These are phyloP conservation scores for Goniozus legneri DNA, from an alignment of 1,140 invertebrate species.

Conservation along the genomic window DNA sequence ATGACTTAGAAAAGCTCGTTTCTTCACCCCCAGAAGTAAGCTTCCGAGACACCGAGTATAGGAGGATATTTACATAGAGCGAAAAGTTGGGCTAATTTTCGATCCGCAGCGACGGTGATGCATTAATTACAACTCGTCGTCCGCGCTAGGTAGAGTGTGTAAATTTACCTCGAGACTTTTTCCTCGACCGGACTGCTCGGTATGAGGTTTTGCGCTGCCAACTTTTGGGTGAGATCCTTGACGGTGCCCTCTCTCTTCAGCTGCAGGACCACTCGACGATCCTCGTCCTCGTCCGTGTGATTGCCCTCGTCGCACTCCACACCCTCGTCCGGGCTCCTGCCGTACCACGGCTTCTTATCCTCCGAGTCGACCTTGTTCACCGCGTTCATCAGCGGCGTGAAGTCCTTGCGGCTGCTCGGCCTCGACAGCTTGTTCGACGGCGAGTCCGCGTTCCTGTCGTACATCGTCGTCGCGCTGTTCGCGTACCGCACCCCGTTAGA, in stretches of 20 bases:
- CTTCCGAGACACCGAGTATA: too few species aligned
- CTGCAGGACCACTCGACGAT: constrained; percentile 60
- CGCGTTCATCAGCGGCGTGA: constrained; percentile 58
- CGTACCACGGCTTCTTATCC: constrained; percentile 66
- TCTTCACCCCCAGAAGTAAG: too few species aligned
- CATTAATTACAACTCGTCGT: too few species aligned
- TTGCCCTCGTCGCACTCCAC: constrained; percentile 54
- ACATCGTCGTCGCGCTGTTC: constrained; percentile 35
- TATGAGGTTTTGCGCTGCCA: constrained; percentile 66
- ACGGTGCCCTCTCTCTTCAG: constrained; percentile 75
- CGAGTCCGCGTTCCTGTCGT: constrained; percentile 41
- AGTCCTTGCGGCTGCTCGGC: constrained; percentile 56
- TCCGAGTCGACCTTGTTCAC: constrained; percentile 60
- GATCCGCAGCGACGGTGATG: too few species aligned
- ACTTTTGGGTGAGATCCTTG: constrained; percentile 81
- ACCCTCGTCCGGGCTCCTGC: constrained; percentile 51
- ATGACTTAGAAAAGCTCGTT: too few species aligned
- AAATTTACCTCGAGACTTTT: constrained; percentile 51
- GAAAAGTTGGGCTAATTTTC: not conserved
- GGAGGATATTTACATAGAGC: too few species aligned
- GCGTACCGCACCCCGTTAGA: constrained; percentile 53
- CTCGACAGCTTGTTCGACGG: constrained; percentile 49
- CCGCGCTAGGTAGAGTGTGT: too few species aligned
- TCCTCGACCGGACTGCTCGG: constrained; percentile 60
- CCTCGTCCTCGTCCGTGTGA: constrained; percentile 57